phyloP scores from a whole-genome alignment of 1,140 invertebrate species.

The Parasteatoda tepidariorum region DNA sequence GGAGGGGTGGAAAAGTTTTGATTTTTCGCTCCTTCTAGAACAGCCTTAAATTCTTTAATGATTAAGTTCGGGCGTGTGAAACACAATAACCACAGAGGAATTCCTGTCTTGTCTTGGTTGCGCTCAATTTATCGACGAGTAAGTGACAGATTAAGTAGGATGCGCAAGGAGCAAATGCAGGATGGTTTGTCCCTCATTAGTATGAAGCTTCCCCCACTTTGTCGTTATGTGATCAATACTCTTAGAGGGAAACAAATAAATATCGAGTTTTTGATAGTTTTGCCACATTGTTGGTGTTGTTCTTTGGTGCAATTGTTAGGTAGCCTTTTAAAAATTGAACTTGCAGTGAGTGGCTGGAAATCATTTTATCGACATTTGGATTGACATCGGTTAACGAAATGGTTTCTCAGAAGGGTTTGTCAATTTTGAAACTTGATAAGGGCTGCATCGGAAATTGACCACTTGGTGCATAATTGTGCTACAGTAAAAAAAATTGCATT shows the following conservation, averaged over 20 bases:
- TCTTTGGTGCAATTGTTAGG: background rate
- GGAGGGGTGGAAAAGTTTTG: slow-evolving; percentile 20
- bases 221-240: slow-evolving; percentile 24
- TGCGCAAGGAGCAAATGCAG: background rate
- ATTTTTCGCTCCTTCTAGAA: slow-evolving; percentile 36
- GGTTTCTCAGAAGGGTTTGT: too few relatives aligned
- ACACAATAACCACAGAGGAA: slow-evolving; percentile 57
- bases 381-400: too few relatives aligned
- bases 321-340: background rate
- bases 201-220: background rate
- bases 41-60: slow-evolving; percentile 49
- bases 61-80: slow-evolving; percentile 37
- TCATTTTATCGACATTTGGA: background rate
- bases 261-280: slow-evolving; percentile 42
- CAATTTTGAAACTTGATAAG: too few relatives aligned
- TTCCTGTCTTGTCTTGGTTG: slow-evolving; percentile 2
- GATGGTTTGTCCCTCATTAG: slow-evolving; percentile 15
- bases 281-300: background rate
- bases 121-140: slow-evolving; percentile 50
- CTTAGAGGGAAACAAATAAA: slow-evolving; percentile 52
- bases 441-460: too few relatives aligned
- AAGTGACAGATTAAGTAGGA: slow-evolving; percentile 47
- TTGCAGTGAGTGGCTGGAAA: background rate
- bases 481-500: too few relatives aligned
- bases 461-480: too few relatives aligned